Evolutionary conservation across 35 echinoderm and acorn worm species (phyloP).

Genomic region (Chiridota heheva): DNA sequence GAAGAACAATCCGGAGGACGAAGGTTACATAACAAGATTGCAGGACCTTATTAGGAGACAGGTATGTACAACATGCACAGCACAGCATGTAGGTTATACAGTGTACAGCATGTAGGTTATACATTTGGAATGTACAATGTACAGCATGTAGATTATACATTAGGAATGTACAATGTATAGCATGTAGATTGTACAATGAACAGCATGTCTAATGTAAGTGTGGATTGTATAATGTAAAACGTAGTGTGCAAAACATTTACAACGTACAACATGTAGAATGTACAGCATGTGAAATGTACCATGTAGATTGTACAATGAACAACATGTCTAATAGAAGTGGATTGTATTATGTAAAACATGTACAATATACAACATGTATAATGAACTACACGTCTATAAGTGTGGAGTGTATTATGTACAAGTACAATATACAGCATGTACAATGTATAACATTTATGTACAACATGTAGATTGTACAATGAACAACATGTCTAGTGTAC

Average conservation of each 20-base stretch:
- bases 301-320: too few species aligned
- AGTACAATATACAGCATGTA: neutral
- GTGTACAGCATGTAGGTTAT: neutral
- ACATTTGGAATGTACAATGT: neutral
- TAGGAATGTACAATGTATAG: neutral
- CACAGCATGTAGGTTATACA: neutral
- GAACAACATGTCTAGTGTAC: neutral
- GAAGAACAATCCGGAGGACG: constrained; percentile 44
- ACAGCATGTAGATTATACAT: neutral
- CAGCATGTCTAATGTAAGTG: neutral
- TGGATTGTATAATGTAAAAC: neutral
- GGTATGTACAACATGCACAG: constrained; percentile 27
- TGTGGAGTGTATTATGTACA: neutral
- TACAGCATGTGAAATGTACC: too few species aligned
- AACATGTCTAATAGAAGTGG: constrained; percentile 29
- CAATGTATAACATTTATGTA: neutral
- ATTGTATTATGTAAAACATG: neutral
- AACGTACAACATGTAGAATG: too few species aligned
- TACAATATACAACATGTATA: neutral
- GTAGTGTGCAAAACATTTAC: too few species aligned
- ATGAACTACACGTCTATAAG: too few species aligned
- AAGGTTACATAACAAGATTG: neutral
- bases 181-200: neutral
- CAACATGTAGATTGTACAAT: neutral
- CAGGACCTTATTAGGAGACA: constrained; percentile 43